Conservation (phyloP, 2,888 invertebrate species). For the Euzophera pinguis region DNA sequence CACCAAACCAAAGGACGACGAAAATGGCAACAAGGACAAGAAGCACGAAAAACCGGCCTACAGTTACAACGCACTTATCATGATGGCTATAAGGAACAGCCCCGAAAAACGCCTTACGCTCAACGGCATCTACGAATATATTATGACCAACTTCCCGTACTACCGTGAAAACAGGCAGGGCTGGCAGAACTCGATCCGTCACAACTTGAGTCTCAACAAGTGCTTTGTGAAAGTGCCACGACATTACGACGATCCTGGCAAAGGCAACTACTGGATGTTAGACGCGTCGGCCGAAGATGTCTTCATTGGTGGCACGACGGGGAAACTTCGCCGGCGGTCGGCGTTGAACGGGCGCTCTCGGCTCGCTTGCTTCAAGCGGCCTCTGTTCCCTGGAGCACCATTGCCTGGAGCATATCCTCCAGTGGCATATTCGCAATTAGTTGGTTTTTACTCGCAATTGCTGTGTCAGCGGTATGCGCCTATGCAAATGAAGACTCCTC, state of each 20-base stretch:
- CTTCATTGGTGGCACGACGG: constrained; percentile 98
- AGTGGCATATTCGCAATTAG: constrained; percentile 77
- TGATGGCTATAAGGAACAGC: constrained; percentile 99
- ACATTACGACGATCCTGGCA: constrained; percentile 99
- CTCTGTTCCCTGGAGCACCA: constrained; percentile 82
- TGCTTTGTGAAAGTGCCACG: constrained; percentile 99
- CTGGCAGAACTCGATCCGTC: constrained; percentile 99
- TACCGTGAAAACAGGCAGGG: constrained; percentile 98
- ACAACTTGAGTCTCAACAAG: constrained; percentile 98
- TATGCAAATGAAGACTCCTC: constrained; percentile 74
- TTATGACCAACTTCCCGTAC: constrained; percentile 99
- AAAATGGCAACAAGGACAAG: constrained; percentile 67
- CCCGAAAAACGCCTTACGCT: constrained; percentile 95
- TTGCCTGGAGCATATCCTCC: constrained; percentile 80
- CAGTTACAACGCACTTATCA: constrained; percentile 99
- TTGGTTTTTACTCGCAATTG: constrained; percentile 81
- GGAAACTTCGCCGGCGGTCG: constrained; percentile 92
- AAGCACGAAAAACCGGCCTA: constrained; percentile 97
- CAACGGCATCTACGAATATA: constrained; percentile 99
- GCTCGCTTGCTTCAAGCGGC: constrained; percentile 93
- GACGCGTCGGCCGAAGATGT: constrained; percentile 99
- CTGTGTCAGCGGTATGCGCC: constrained; percentile 85
- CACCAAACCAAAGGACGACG: constrained; percentile 72
- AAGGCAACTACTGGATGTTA: constrained; percentile 99
- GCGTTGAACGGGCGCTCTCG: constrained; percentile 93